phyloP scores from a whole-genome alignment of 2,888 invertebrate genomes.

The Plagodis pulveraria region DNA sequence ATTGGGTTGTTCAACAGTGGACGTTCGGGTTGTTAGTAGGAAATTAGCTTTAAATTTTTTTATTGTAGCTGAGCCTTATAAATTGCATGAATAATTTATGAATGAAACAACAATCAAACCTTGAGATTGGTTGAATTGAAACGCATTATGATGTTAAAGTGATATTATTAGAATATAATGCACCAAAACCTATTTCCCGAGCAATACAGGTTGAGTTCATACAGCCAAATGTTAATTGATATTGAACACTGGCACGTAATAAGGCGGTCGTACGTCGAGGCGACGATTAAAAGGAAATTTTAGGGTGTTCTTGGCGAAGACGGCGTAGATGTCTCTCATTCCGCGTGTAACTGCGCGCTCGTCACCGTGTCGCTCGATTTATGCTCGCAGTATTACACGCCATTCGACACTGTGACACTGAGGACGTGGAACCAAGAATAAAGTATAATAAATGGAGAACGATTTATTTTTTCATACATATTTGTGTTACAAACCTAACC shows the following conservation, averaged over 20 bases:
- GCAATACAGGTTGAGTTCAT: constrained; percentile 27
- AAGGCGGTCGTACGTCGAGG: constrained; percentile 56
- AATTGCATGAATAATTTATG: no score
- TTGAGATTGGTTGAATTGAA: no score
- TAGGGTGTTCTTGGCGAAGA: constrained; percentile 53
- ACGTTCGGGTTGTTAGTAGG: no score
- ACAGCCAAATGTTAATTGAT: constrained; percentile 62
- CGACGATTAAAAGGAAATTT: constrained; percentile 76
- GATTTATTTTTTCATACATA: constrained; percentile 21
- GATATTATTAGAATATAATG: no score
- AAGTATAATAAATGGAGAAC: constrained; percentile 12
- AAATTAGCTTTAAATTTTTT: no score
- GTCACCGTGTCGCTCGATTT: constrained; percentile 79
- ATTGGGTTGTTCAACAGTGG: no score
- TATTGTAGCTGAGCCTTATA: no score
- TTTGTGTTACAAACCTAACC: no score
- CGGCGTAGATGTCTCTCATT: constrained; percentile 72
- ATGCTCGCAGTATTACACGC: constrained; percentile 80
- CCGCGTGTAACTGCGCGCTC: constrained; percentile 73
- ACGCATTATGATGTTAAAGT: no score
- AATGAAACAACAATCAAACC: no score
- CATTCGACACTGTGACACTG: constrained; percentile 79
- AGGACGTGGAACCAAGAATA: constrained; percentile 48
- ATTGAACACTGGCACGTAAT: constrained; percentile 42
- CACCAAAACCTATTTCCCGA: neutral